phyloP scores from a whole-genome alignment of 2,797 vertebrate genomes.

The Sebastes matsubarae region DNA sequence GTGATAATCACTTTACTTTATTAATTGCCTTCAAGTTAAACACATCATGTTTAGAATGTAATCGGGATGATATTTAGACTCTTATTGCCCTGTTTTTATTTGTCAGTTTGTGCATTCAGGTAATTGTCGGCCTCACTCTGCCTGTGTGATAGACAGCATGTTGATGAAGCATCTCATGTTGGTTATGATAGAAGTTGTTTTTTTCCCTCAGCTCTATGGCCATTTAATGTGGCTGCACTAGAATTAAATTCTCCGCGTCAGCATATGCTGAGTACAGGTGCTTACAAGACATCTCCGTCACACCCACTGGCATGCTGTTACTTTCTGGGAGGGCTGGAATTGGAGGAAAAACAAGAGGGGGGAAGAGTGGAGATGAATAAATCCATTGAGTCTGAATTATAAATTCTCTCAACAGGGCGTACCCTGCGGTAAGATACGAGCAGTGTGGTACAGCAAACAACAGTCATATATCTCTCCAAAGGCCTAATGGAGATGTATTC shows the following conservation, averaged over 20 bases:
- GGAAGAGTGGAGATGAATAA: conserved; percentile 23
- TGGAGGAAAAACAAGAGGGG: background rate
- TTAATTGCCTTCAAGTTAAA: background rate
- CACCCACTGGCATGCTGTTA: conserved; percentile 15
- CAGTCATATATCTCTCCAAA: conserved; percentile 30
- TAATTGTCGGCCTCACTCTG: background rate
- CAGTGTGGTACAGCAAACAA: conserved; percentile 30
- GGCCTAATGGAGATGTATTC: conserved; percentile 33
- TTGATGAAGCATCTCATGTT: conserved; percentile 13
- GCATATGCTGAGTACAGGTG: conserved; percentile 1
- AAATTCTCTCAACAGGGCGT: conserved; percentile 24
- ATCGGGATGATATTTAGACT: background rate
- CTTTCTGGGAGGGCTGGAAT: conserved; percentile 13
- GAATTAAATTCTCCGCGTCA: conserved; percentile 9
- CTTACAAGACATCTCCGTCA: conserved; percentile 46
- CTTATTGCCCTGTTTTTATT: background rate
- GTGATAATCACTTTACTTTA: background rate
- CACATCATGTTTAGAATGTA: background rate
- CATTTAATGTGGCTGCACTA: conserved; percentile 1
- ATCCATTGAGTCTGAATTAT: conserved; percentile 46
- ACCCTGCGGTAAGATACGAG: conserved; percentile 30
- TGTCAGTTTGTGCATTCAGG: background rate
- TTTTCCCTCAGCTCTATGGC: background rate
- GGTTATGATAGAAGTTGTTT: background rate
- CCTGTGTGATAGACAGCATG: conserved; percentile 12